phyloP scores from a whole-genome alignment of 1,140 invertebrate genomes.

The Watersipora subatra region DNA sequence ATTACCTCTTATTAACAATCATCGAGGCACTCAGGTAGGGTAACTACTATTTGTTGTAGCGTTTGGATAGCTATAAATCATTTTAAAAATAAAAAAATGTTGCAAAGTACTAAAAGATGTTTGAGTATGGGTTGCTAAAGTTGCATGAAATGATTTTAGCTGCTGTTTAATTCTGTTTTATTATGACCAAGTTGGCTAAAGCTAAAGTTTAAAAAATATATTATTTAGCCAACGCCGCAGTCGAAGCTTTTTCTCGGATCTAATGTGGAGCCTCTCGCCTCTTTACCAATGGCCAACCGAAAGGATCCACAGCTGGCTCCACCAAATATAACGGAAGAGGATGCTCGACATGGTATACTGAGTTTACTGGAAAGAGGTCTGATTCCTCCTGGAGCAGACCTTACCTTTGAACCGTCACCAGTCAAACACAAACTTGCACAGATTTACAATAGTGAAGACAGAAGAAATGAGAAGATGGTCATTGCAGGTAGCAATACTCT shows the following conservation, averaged over 20 bases:
- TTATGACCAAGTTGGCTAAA: background rate
- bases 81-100: background rate
- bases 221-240: too few species aligned
- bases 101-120: background rate
- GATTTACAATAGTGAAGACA: conserved; percentile 24
- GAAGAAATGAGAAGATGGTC: conserved; percentile 16
- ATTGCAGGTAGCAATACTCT: conserved; percentile 16
- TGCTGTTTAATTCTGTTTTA: background rate
- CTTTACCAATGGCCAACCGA: conserved; percentile 33
- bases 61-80: background rate
- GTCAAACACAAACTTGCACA: conserved; percentile 23
- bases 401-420: conserved; percentile 38
- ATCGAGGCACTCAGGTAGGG: conserved; percentile 19
- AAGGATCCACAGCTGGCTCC: conserved; percentile 34
- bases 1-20: conserved; percentile 32
- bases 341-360: conserved; percentile 36
- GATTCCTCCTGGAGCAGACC: conserved; percentile 34
- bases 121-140: too few species aligned
- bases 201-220: background rate
- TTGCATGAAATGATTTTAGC: background rate
- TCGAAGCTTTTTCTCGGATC: conserved; percentile 23
- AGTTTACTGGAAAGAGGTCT: conserved; percentile 36
- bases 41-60: conserved; percentile 3
- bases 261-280: conserved; percentile 29
- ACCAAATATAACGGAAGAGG: conserved; percentile 33